phyloP scores from a whole-genome alignment of 2,797 vertebrate genomes.

The Onychomys arenicola region DNA sequence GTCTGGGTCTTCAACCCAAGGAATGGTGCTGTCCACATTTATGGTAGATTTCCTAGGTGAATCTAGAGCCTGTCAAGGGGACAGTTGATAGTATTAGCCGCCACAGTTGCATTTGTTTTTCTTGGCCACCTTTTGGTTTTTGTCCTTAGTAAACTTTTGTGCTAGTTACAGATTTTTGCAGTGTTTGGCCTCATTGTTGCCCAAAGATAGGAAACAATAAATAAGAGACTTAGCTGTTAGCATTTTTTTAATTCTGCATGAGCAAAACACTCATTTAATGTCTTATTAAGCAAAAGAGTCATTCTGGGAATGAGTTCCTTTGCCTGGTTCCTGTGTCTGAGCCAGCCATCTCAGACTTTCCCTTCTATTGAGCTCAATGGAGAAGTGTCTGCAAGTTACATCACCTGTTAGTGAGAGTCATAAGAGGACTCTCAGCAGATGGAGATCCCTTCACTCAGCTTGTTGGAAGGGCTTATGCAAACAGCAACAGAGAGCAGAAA shows the following conservation, averaged over 20 bases:
- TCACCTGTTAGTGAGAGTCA: neutral
- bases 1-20: too few relatives aligned
- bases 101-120: neutral
- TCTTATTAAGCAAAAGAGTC: neutral
- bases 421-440: neutral
- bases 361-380: neutral
- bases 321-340: neutral
- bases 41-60: neutral
- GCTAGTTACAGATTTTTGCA: neutral
- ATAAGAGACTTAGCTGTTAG: neutral
- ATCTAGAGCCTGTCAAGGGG: neutral
- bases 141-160: neutral
- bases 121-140: neutral
- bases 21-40: neutral
- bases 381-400: neutral
- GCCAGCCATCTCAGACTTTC: neutral
- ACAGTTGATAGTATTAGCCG: neutral
- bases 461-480: neutral
- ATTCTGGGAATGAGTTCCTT: constrained; percentile 25
- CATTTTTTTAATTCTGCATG: neutral
- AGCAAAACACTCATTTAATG: neutral
- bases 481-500: neutral
- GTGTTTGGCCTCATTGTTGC: neutral
- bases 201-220: neutral
- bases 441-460: neutral